These are phyloP conservation scores for Cercopithecus mitis DNA, from an alignment of 2,797 vertebrate genomes.

Conservation along the genomic window DNA sequence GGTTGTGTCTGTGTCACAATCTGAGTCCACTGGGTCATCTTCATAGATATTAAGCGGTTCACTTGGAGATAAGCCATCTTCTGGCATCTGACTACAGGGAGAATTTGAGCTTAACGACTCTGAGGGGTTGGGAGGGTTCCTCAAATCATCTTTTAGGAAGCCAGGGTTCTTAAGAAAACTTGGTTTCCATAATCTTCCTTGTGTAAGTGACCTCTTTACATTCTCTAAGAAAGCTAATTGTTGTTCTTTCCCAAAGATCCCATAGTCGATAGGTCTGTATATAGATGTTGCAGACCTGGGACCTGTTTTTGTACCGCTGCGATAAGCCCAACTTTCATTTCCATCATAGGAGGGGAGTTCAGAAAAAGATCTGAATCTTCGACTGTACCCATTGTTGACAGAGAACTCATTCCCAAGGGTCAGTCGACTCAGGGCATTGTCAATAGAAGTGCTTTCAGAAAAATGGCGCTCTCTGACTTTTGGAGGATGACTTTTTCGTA, in stretches of 20 bases:
- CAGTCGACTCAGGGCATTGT: slow-evolving; percentile 60
- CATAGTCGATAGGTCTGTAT: slow-evolving; percentile 82
- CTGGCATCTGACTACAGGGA: slow-evolving; percentile 75
- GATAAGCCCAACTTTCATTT: slow-evolving; percentile 81
- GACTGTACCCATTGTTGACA: slow-evolving; percentile 20
- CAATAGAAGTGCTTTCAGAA: slow-evolving; percentile 82
- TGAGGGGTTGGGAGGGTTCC: slow-evolving; percentile 49
- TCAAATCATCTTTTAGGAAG: slow-evolving; percentile 78
- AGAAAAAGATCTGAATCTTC: slow-evolving; percentile 84
- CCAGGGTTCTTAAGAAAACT: slow-evolving; percentile 85
- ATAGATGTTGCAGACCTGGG: slow-evolving; percentile 80
- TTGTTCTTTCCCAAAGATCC: slow-evolving; percentile 88
- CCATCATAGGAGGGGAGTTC: slow-evolving; percentile 82
- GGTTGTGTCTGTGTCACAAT: slow-evolving; percentile 90
- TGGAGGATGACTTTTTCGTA: slow-evolving; percentile 55
- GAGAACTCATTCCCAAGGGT: slow-evolving; percentile 57
- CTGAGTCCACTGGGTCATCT: slow-evolving; percentile 86
- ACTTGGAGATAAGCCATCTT: slow-evolving; percentile 81
- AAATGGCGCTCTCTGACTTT: slow-evolving; percentile 81
- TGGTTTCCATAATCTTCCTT: slow-evolving; percentile 86
- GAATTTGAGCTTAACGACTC: slow-evolving; percentile 78
- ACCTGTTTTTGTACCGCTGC: slow-evolving; percentile 44
- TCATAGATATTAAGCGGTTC: slow-evolving; percentile 82
- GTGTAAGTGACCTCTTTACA: slow-evolving; percentile 86
- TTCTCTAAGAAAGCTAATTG: slow-evolving; percentile 86